Evolutionary conservation across 1,140 invertebrate species (phyloP).

Genomic region (Cydia strobilella): DNA sequence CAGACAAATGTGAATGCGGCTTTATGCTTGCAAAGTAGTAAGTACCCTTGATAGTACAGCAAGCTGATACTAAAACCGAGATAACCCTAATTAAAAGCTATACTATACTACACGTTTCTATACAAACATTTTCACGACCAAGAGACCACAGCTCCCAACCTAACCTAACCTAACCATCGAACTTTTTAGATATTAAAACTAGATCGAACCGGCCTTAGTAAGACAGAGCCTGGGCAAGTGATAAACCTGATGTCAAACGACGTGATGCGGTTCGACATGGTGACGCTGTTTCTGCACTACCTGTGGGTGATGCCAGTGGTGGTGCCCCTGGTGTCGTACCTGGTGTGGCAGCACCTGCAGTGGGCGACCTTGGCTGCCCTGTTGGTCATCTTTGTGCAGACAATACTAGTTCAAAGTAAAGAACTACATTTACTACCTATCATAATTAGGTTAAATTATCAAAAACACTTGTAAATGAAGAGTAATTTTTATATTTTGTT

Average conservation of each 20-base stretch:
- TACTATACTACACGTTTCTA: no score
- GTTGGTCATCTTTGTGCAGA: slow-evolving; percentile 82
- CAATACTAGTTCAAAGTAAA: slow-evolving; percentile 84
- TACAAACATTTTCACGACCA: no score
- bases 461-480: no score
- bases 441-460: neutral
- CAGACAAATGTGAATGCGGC: no score
- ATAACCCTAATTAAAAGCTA: no score
- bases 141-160: no score
- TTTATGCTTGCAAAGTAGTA: no score
- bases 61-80: no score
- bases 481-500: no score
- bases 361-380: slow-evolving; percentile 83
- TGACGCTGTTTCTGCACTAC: slow-evolving; percentile 81
- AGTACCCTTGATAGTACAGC: no score
- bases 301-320: slow-evolving; percentile 89
- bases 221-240: slow-evolving; percentile 91
- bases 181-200: slow-evolving; percentile 80
- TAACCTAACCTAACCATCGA: neutral
- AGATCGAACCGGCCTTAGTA: slow-evolving; percentile 82
- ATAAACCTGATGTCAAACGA: slow-evolving; percentile 94
- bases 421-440: neutral
- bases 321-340: slow-evolving; percentile 81
- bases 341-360: slow-evolving; percentile 83
- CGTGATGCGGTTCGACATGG: slow-evolving; percentile 83